Percentiles rank a stretch among this genome's conserved stretches.
Evolutionary conservation across 2,113 vertebrate genomes (phyloP).

Genomic region (Neodontobutis hainanensis): DNA sequence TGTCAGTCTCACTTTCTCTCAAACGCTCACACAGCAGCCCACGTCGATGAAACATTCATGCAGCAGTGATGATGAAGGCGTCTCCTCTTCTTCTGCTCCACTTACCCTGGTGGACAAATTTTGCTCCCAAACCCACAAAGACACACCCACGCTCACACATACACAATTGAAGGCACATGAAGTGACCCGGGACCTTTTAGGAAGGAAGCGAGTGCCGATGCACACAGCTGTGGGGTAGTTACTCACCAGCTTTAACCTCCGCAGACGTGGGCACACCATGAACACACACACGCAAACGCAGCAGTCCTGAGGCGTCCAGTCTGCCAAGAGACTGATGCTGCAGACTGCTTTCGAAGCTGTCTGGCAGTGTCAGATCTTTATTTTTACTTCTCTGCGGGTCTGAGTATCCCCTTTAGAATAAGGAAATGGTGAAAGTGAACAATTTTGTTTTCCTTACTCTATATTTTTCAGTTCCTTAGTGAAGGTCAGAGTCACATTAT

Average conservation of each 20-base stretch:
- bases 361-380: slow-evolving; percentile 17
- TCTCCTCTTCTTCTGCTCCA: slow-evolving; percentile 67
- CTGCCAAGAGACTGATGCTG: slow-evolving; percentile 38
- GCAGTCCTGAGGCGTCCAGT: slow-evolving; percentile 22
- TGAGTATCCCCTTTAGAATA: slow-evolving; percentile 15
- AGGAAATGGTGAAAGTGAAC: slow-evolving; percentile 1
- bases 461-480: slow-evolving; percentile 7
- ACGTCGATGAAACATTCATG: slow-evolving; percentile 66
- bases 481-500: slow-evolving; percentile 7
- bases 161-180: slow-evolving; percentile 9
- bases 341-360: slow-evolving; percentile 40
- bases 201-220: slow-evolving; percentile 39
- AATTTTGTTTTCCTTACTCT: slow-evolving; percentile 11
- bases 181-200: slow-evolving; percentile 25
- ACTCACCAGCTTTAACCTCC: slow-evolving; percentile 62
- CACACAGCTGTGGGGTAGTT: slow-evolving; percentile 58
- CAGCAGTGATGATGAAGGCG: slow-evolving; percentile 56
- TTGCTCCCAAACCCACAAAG: slow-evolving; percentile 30
- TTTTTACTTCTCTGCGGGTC: slow-evolving; percentile 20
- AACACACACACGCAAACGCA: slow-evolving; percentile 16
- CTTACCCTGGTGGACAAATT: slow-evolving; percentile 55
- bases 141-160: slow-evolving; percentile 9
- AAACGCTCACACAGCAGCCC: slow-evolving; percentile 28
- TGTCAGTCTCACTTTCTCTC: slow-evolving; percentile 10
- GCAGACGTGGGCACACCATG: slow-evolving; percentile 11